Conservation (phyloP, 2,797 vertebrate species). For the Philypnodon macrostomus region DNA sequence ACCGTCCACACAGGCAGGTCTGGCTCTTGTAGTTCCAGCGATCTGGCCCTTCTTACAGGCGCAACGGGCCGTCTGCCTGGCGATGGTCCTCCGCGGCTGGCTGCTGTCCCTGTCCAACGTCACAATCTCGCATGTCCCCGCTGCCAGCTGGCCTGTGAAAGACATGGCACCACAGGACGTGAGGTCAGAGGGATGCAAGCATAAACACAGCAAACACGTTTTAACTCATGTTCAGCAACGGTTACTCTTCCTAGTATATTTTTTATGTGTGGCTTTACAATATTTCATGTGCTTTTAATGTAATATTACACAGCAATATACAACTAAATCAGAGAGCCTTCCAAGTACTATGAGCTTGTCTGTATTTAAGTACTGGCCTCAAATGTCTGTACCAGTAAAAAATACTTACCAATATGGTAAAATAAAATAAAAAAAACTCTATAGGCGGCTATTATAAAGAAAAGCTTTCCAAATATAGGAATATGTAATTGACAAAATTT, state of each 20-base stretch:
- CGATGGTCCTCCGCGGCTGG: slow-evolving; percentile 96
- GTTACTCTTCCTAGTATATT: slow-evolving; percentile 1
- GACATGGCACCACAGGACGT: slow-evolving; percentile 60
- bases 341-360: too few species aligned
- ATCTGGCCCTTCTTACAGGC: slow-evolving; percentile 99
- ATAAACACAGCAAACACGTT: slow-evolving; percentile 51
- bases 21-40: slow-evolving; percentile 95
- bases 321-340: too few species aligned
- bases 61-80: slow-evolving; percentile 96
- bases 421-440: too few species aligned
- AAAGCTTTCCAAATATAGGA: too few species aligned
- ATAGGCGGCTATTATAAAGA: too few species aligned
- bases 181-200: slow-evolving; percentile 62
- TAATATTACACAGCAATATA: too few species aligned
- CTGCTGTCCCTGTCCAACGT: slow-evolving; percentile 98
- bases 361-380: too few species aligned
- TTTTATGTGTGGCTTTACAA: too few species aligned
- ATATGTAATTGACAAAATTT: too few species aligned
- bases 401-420: too few species aligned
- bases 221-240: slow-evolving; percentile 7
- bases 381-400: too few species aligned
- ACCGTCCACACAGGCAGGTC: slow-evolving; percentile 97
- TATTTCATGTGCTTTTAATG: too few species aligned
- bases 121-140: slow-evolving; percentile 96
- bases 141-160: slow-evolving; percentile 93